These are phyloP conservation scores for Lycocerus yunnanus DNA, from an alignment of 2,888 invertebrate genomes.

Conservation along the genomic window DNA sequence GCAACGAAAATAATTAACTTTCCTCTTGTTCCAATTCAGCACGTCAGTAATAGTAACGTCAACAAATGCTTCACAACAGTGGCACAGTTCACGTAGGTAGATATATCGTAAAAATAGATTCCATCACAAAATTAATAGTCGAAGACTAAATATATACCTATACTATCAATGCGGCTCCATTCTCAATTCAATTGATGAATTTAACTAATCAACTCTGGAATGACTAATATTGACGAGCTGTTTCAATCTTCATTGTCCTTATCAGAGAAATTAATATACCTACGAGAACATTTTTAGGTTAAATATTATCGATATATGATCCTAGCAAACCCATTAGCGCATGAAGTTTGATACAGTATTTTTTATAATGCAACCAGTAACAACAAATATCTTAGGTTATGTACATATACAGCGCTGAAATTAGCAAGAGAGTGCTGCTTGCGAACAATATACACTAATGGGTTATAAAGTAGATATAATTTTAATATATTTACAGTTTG, in stretches of 20 bases:
- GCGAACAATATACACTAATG: too few species aligned
- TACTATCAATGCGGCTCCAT: background rate
- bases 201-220: background rate
- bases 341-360: too few species aligned
- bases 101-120: background rate
- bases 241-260: background rate
- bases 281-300: background rate
- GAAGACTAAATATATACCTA: background rate
- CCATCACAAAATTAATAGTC: background rate
- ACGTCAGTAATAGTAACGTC: background rate
- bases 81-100: background rate
- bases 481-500: too few species aligned
- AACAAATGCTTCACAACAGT: background rate
- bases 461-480: too few species aligned
- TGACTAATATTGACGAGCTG: background rate
- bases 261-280: background rate
- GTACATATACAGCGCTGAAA: too few species aligned
- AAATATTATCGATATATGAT: background rate
- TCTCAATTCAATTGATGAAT: background rate
- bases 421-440: too few species aligned
- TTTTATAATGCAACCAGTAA: too few species aligned
- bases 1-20: background rate
- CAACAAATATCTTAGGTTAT: too few species aligned
- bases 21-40: background rate
- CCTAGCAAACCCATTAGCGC: background rate